Evolutionary conservation across 2,888 invertebrate species (phyloP).

Genomic region (Chymomyza amoena): DNA sequence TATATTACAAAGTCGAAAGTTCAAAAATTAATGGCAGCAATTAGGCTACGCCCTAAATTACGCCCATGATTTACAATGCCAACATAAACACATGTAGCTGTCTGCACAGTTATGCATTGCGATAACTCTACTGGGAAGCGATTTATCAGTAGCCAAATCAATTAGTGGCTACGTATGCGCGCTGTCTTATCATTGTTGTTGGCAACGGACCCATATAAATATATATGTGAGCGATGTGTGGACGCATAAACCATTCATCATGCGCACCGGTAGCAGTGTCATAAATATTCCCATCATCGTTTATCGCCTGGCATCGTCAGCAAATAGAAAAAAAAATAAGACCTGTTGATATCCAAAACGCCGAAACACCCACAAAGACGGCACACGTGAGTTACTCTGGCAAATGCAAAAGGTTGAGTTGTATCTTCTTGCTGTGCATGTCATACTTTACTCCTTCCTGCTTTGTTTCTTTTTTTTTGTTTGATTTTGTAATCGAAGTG

Average conservation of each 20-base stretch:
- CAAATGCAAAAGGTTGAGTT: conserved; percentile 47
- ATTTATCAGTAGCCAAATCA: conserved; percentile 68
- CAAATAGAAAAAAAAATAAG: conserved; percentile 46
- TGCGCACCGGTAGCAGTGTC: conserved; percentile 65
- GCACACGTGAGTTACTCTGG: conserved; percentile 32
- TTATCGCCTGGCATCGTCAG: conserved; percentile 44
- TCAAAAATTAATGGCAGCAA: conserved; percentile 37
- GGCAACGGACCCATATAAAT: not conserved
- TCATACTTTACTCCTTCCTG: not conserved
- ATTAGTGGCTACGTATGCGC: conserved; percentile 62
- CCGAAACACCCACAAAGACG: conserved; percentile 3
- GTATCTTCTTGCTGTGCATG: not conserved
- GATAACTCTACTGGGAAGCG: conserved; percentile 39
- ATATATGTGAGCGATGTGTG: not conserved
- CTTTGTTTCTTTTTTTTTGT: conserved; percentile 32
- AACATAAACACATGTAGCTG: conserved; percentile 44
- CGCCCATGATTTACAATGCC: conserved; percentile 58
- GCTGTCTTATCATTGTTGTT: conserved; percentile 43
- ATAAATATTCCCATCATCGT: conserved; percentile 75
- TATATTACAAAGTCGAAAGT: conserved; percentile 22
- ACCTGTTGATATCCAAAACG: conserved; percentile 62
- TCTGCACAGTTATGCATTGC: conserved; percentile 15
- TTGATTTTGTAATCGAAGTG: conserved; percentile 35
- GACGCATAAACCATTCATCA: conserved; percentile 64
- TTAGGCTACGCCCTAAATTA: conserved; percentile 53